Base-by-base conservation (phyloP, 2,888 invertebrate species). In the Allophyes oxyacanthae region DNA sequence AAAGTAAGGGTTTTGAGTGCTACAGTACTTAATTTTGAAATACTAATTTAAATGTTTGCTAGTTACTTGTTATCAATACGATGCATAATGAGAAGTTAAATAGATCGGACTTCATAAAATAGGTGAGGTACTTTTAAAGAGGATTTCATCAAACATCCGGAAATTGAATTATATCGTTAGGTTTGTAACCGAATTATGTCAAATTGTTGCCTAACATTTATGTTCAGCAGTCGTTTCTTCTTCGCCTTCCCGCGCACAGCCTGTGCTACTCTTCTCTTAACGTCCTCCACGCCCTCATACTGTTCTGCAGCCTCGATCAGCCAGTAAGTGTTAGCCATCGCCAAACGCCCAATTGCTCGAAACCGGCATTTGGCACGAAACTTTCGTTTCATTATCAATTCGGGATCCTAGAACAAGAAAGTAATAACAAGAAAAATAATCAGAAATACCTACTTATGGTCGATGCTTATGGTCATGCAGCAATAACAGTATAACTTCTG, bases 251-350 rank as follows among this genome's bases (percentile, higher is more conserved):
- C 83, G 1, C 95, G 89, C 14, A 95, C 90, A n/a, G 94, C 91
- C 69, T 95, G 91, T 28, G 93, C 92, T 6, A 96, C 95, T 68
- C 95, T 95, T 41, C 93, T 89, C 75, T 92, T 90, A 3, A 95
- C 95, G 63, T 95, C 94, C 59, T 92, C 94, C 1, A 92, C 78
- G 0, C 94, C 94, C 61, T 91, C 88, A 54, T 93, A 93, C 0
- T 91, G 81, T n/a, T 91, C 93, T 0, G 88, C 81, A 7, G 87
- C 88, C 70, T 95, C 95, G 30, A 90, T 90, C 61, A 96, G 68
- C 96, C 95, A 95, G 64, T 90, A 91, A 0, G 89, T 70, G 76
- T 96, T 96, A 6, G 92, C 91, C 72, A 95, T 91, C 0, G 95
- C 95, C 65, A 94, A 77, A 0, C 95, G 94, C 0, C 94, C 94